Evolutionary conservation across 2,888 invertebrate species (phyloP).

Genomic region (Ochlodes sylvanus): DNA sequence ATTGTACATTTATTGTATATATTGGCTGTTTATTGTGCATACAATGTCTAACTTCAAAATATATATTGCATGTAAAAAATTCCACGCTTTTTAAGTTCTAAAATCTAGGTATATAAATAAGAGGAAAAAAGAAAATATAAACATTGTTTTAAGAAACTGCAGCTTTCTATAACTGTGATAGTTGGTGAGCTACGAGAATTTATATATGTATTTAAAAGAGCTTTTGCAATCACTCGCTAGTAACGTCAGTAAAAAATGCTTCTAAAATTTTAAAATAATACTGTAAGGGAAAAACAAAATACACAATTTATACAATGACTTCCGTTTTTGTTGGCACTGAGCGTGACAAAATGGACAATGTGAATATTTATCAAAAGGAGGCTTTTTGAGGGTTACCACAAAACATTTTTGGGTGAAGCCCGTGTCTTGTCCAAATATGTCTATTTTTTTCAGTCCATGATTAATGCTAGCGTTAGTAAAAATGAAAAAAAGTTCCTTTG

Average conservation of each 20-base stretch:
- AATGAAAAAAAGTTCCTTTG: neutral
- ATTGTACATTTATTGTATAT: no score
- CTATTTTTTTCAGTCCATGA: constrained; percentile 24
- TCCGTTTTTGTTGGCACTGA: constrained; percentile 22
- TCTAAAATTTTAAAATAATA: constrained; percentile 6
- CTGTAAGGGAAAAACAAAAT: neutral
- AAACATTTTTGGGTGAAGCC: constrained; percentile 23
- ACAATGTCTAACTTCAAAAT: no score
- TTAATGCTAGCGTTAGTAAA: constrained; percentile 14
- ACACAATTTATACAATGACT: constrained; percentile 19
- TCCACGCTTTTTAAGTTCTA: no score
- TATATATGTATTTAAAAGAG: no score
- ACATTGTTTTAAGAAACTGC: no score
- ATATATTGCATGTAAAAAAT: no score
- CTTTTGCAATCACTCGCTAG: no score
- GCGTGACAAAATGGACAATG: constrained; percentile 28
- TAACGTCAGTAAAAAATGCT: neutral
- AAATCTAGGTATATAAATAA: no score
- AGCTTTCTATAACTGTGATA: no score
- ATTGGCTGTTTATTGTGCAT: no score
- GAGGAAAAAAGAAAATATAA: no score
- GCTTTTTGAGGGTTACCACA: constrained; percentile 11
- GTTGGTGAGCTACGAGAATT: no score
- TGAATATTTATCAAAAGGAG: constrained; percentile 37
- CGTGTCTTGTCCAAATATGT: constrained; percentile 30